Evolutionary conservation across 2,888 invertebrate genomes (phyloP), one percentile per base, ranked within the genome.

Genomic region (Ditula angustiorana): DNA sequence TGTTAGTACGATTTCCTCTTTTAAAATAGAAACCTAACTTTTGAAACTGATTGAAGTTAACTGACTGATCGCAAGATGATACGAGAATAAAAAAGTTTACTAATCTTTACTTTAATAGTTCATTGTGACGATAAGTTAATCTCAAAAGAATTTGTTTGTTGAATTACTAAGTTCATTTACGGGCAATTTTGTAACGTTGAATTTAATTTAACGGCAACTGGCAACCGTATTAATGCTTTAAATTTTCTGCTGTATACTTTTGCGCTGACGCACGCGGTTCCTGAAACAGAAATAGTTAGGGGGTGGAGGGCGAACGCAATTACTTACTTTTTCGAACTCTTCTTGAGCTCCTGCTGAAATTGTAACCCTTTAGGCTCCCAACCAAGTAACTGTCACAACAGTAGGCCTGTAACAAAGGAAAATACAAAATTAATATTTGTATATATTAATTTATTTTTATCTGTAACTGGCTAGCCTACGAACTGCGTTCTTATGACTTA

Each of bases 271-370:
- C 74, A 68, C 71, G 74, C 74, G 74, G 75, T 53, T 71, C 73
- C 88, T 89, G 92, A 77, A 87, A 90, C 87, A 88, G 70, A 88
- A 74, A 79, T 71, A 46, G 66, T 59, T 71, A 72, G 69, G 63
- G 69, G 57, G 66, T 67, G 67, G 50, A 68, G 69, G 68, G 74
- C 69, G 79, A 82, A 81, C 81, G 77, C 71, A 58, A 77, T 80
- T 85, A 92, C 92, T 92, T 86, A 92, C 92, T 90, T 92, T 68
- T 77, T 91, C 85, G 88, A 90, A 91, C 90, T 92, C 92, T 85
- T 88, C 88, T 81, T 81, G 91, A 91, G 90, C 83, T 83, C 91
- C 88, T 85, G 86, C 76, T 82, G 92, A 90, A 92, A 92, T 92
- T 81, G 84, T 92, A 88, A 80, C 79, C 81, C 85, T 89, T 86